Base-by-base conservation (phyloP, 1,140 invertebrate genomes). In the Tetraneura akinire region DNA sequence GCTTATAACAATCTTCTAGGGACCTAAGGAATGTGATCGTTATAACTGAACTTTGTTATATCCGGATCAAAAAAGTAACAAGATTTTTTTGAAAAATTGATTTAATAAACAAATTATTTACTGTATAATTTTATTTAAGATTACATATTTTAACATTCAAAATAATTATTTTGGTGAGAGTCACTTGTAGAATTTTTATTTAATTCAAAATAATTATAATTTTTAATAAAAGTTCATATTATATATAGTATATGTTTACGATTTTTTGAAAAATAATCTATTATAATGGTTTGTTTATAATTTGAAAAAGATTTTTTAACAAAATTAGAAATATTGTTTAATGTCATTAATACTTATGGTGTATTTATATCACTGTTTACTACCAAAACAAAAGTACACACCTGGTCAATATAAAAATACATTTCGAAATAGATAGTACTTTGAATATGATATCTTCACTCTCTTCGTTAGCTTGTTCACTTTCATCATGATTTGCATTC, bases 231-330 rank as follows among this genome's bases (percentile, higher is more conserved):
- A 37, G 32, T 37, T 4, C 32, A 37, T 37, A 37, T 37, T 37
- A 4, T 37, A 37, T 53, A 21, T 53, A 10, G 3, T 57, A 57
- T 57, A 53, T 53, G 51, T 21, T 53, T 55, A 55, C 9, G 5
- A 57, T 64, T 37, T 64, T 37, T n/a, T 37, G 16, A 64, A 37
- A 62, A 62, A 60, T 60, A 14, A 60, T 29, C 11, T 13, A 11
- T 29, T 29, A 60, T 60, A 60, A 26, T 29, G 26, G 0, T 66
- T 66, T 66, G 64, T 66, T 42, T 66, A 45, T 66, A 66, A 66
- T 47, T 70, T 8, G 66, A 70, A 47, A 47, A 47, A 49, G 42
- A 70, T 70, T 21, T 47, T 70, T 70, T 23, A 23, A 70, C 64
- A 70, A 47, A 70, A 70, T 70, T 26, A 23, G 66, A 70, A n/a